Percentiles rank a stretch among this genome's conserved stretches.
These are phyloP conservation scores for Setipinna tenuifilis DNA, from an alignment of 2,797 vertebrate species.

Conservation along the genomic window DNA sequence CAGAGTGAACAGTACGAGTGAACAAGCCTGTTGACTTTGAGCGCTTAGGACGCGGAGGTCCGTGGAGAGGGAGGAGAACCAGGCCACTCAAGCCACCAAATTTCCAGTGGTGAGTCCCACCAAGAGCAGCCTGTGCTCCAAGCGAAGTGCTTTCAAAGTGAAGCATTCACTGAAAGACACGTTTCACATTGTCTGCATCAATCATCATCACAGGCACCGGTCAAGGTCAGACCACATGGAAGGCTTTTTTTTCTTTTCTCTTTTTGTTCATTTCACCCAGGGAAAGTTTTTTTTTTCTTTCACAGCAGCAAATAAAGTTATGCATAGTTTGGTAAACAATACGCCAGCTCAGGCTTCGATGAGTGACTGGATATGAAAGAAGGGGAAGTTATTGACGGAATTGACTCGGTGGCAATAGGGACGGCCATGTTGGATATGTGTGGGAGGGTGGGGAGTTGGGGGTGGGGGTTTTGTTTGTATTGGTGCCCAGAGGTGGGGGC, in stretches of 20 bases:
- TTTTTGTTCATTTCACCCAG: neutral
- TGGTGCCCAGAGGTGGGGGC: neutral
- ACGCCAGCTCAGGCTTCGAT: neutral
- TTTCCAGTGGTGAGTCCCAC: neutral
- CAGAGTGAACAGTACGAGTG: conserved; percentile 10
- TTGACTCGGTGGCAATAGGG: neutral
- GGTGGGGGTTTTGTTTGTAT: neutral
- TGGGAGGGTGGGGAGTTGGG: too few relatives aligned
- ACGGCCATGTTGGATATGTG: neutral
- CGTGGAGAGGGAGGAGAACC: conserved; percentile 4
- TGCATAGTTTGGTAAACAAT: conserved; percentile 13
- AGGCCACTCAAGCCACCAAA: neutral
- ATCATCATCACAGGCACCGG: neutral
- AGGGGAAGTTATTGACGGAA: neutral
- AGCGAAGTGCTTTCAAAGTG: neutral
- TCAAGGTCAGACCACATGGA: neutral
- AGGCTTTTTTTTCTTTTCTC: neutral
- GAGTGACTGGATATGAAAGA: neutral
- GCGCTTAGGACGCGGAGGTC: conserved; percentile 18
- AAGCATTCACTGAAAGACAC: neutral
- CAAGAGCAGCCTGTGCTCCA: neutral
- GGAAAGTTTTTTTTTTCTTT: neutral
- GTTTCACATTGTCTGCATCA: conserved; percentile 13
- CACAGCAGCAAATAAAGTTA: conserved; percentile 6
- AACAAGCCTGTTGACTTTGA: conserved; percentile 28